These are phyloP conservation scores for Microctonus aethiopoides DNA, from an alignment of 2,888 invertebrate species.

Conservation along the genomic window DNA sequence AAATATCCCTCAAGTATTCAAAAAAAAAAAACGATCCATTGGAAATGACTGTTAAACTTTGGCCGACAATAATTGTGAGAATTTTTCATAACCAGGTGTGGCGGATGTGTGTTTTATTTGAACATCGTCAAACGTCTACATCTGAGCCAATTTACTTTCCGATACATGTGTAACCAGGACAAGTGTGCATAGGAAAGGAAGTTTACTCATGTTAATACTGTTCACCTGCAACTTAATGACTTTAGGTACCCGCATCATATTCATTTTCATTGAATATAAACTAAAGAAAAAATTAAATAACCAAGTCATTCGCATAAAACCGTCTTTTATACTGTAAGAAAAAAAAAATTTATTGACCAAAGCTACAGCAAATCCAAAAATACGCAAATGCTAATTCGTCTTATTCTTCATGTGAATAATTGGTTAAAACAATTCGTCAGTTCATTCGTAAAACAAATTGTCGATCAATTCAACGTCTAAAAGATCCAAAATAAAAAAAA, in stretches of 20 bases:
- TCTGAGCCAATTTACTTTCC: neutral
- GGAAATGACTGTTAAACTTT: neutral
- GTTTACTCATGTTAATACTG: neutral
- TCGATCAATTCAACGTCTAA: neutral
- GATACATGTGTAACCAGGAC: neutral
- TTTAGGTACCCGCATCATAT: neutral
- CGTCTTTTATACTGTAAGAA: neutral
- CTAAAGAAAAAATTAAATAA: too few species aligned
- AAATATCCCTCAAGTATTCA: slow-evolving; percentile 8
- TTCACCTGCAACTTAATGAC: neutral
- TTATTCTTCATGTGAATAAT: slow-evolving; percentile 31
- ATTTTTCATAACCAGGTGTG: slow-evolving; percentile 48
- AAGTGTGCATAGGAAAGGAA: neutral
- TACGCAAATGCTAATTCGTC: slow-evolving; percentile 28
- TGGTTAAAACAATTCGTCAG: slow-evolving; percentile 26
- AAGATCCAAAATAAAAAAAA: neutral
- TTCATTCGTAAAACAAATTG: slow-evolving; percentile 17
- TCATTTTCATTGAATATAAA: neutral
- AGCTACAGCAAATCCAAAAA: slow-evolving; percentile 8
- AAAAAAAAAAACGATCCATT: neutral
- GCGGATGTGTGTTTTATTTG: slow-evolving; percentile 43
- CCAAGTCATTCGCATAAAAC: neutral
- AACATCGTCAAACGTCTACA: neutral
- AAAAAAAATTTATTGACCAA: neutral
- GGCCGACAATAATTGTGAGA: slow-evolving; percentile 22